Base-by-base conservation (phyloP, 1,140 invertebrate genomes). In the Matsumurasca onukii region DNA sequence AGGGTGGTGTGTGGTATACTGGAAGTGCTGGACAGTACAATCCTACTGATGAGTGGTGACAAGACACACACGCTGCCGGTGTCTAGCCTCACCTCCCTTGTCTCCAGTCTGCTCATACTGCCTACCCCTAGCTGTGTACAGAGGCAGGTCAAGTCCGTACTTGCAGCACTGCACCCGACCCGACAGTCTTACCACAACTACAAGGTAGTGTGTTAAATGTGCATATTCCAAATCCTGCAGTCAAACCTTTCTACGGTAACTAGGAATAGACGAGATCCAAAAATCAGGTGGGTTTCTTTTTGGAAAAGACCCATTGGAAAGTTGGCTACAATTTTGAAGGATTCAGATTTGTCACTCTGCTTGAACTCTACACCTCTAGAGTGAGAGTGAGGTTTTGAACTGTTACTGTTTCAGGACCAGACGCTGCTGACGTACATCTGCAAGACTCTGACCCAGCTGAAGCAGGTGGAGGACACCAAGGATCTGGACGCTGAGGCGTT, bases 401-500 rank as follows among this genome's bases (percentile, higher is more conserved):
- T n/a, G 17, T 12, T 45, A 20, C n/a, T 69, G 63, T 74, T 78
- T 34, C 59, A 89, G 85, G 92, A 94, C 80, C 89, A 94, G 76
- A 91, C 92, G 0, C 82, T 96, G 1, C 77, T 97, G 12, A 85
- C 84, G 51, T 90, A 93, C 75, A 91, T 95, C 3, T 83, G 91
- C 71, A 82, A 85, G 27, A 88, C 89, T 55, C 79, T 95, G 27
- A 84, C 82, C 25, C 79, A 82, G 64, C 86, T 94, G 75, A 85
- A 87, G 27, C 82, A 86, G 34, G 75, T 75, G 12, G 69, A 71
- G 75, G 80, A 82, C 77, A 70, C 83, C 27, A 80, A 84, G 67
- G 84, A 90, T 71, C 86, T 97, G 65, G 95, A 98, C 79, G 92
- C 94, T 2, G 95, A 98, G 80, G 91, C 90, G 24, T 97, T 92